Base-by-base conservation (phyloP, 2,113 vertebrate species). In the Gallinago paraguaiae region DNA sequence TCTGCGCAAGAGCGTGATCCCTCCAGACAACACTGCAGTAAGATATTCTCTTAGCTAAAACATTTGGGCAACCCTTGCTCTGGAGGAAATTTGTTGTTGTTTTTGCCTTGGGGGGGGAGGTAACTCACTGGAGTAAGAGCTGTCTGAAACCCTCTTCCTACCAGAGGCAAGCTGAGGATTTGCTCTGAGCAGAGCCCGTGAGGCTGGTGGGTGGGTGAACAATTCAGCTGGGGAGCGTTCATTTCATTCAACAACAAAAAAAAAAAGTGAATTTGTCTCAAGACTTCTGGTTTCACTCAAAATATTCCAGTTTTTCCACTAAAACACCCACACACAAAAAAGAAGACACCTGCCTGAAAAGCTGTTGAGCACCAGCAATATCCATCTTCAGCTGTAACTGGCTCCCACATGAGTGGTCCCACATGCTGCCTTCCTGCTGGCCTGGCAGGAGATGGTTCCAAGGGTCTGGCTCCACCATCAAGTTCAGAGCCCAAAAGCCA, bases 211-310 rank as follows among this genome's bases (percentile, higher is more conserved):
- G 87, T 86, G 67, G 59, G 92, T 1, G 19, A 91, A 60, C 43
- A 86, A 85, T 48, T 86, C 92, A 69, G 30, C 71, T 80, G 71
- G 77, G 81, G 71, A 95, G 60, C 28, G 67, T 68, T 54, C 4
- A 14, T 88, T 82, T 82, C 56, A 48, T 80, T 81, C 75, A 88
- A 70, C 37, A 74, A 39, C n/a, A 39, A 39, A 39, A 43, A 72
- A 59, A n/a, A 57, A 59, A 74, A 50, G 24, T 6, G 17, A 13
- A 63, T 80, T 90, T 86, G 68, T 90, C 85, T 93, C 75, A 27
- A 70, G 71, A 28, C 25, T 79, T 81, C 64, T 82, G 50, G 60
- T 92, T 75, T 92, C n/a, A 3, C 57, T 82, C 67, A 30, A 80
- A 93, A 88, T 72, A 76, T 30, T n/a, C 59, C 9, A 8, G 1